A percentile compares a stretch with the other conserved stretches of the same genome.
These are phyloP conservation scores for Apotomis betuletana DNA, from an alignment of 2,888 invertebrate genomes.

Conservation along the genomic window DNA sequence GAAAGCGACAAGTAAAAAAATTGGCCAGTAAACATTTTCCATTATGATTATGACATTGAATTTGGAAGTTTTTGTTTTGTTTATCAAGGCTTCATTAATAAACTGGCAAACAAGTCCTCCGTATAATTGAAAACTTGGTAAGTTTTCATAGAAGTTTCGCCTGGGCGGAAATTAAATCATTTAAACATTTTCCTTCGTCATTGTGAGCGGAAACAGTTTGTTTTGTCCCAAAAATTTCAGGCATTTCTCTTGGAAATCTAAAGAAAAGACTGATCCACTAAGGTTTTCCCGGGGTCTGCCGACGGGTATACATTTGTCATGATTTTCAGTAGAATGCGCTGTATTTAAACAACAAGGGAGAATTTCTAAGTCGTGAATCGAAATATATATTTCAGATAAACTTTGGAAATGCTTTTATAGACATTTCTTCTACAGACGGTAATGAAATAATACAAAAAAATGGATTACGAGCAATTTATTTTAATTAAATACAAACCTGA, in stretches of 20 bases:
- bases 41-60: not conserved
- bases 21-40: not conserved
- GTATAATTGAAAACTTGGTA: conserved; percentile 21
- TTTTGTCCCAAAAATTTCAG: conserved; percentile 7
- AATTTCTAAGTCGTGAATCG: no score
- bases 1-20: not conserved
- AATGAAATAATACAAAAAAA: no score
- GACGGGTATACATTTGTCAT: not conserved
- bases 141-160: conserved; percentile 20
- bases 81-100: conserved; percentile 9
- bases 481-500: no score
- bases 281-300: not conserved
- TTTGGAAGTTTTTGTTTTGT: conserved; percentile 12
- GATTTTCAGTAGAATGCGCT: not conserved
- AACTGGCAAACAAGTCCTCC: conserved; percentile 12
- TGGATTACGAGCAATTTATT: no score
- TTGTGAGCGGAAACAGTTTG: conserved; percentile 12
- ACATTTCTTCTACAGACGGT: no score
- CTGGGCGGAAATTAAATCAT: conserved; percentile 21
- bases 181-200: conserved; percentile 9
- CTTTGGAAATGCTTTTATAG: no score
- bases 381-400: no score
- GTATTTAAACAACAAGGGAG: no score
- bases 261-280: conserved; percentile 1
- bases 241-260: conserved; percentile 1